Base-by-base conservation (phyloP, 2,113 vertebrate species). In the Passer montanus region DNA sequence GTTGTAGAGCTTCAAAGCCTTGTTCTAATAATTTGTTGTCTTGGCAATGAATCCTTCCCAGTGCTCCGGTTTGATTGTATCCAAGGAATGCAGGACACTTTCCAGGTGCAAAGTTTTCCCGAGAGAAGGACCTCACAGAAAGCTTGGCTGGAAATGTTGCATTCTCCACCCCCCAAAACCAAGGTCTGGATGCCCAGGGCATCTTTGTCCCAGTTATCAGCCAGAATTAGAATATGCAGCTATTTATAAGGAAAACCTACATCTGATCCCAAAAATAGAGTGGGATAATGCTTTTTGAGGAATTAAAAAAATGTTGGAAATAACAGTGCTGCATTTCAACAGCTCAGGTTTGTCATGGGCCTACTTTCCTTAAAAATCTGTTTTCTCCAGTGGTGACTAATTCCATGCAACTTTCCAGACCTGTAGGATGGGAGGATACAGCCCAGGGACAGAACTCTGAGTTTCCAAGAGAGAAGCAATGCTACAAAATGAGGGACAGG, bases 201-300 rank as follows among this genome's bases (percentile, higher is more conserved):
- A 92, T 83, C 59, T 69, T 84, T 67, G 94, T 78, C 95, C 95
- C 78, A 95, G 20, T 96, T 97, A 88, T 47, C 43, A 88, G 79
- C 2, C 50, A 47, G 63, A 93, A 81, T 92, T 92, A 88, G 75
- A 96, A 93, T 92, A 95, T 67, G 72, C 64, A 66, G 73, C 83
- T 97, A 96, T 97, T 95, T 95, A 94, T 94, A 89, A 77, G 55
- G 50, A 59, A 80, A 92, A 90, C 94, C 95, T 96, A 86, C 80
- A 92, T 86, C 63, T 77, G 17, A 46, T 58, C 15, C 63, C 73
- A 35, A 90, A 97, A 96, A 95, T 97, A 97, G 83, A 74, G 39
- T 0, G 3, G 53, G 81, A 93, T 43, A 60, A 91, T 88, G 28
- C 50, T 55, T 90, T 1, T 0, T 13, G 46, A 88, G 59, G 72